Percentiles rank a stretch among this genome's conserved stretches.
Evolutionary conservation across 2,113 vertebrate species (phyloP).

Genomic region (Sigmodon hispidus): DNA sequence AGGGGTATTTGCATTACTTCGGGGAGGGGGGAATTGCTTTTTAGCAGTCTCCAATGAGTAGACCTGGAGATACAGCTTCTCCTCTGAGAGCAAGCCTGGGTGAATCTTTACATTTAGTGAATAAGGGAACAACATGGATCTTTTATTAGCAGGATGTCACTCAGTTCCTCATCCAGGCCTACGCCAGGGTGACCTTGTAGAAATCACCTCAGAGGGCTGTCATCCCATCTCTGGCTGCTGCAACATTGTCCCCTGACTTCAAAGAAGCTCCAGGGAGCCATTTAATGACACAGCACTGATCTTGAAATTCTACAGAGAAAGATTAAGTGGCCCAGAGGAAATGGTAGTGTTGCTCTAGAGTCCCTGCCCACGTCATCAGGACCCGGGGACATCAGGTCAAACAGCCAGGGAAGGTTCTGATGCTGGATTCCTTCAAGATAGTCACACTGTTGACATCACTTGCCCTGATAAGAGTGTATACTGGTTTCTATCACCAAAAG

Average conservation of each 20-base stretch:
- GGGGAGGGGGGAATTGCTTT: neutral
- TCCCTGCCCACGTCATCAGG: conserved; percentile 30
- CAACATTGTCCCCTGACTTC: conserved; percentile 4
- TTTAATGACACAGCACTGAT: conserved; percentile 31
- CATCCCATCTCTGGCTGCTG: neutral
- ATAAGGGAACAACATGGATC: neutral
- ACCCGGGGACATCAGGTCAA: neutral
- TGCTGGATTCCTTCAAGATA: neutral
- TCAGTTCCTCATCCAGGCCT: neutral
- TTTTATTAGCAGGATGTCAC: neutral
- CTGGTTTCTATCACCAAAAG: neutral
- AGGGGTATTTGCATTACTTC: neutral
- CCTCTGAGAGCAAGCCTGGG: neutral
- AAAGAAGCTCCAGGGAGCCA: conserved; percentile 24
- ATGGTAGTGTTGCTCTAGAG: neutral
- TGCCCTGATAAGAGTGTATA: neutral
- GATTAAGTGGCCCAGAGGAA: conserved; percentile 61
- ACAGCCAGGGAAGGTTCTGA: neutral
- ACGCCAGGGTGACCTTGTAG: neutral
- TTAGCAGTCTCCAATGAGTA: neutral
- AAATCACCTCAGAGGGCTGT: neutral
- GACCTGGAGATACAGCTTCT: neutral
- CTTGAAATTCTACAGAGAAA: conserved; percentile 35
- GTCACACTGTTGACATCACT: neutral
- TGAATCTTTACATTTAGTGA: neutral